phyloP scores from a whole-genome alignment of 2,113 vertebrate species.

The Martes martes region DNA sequence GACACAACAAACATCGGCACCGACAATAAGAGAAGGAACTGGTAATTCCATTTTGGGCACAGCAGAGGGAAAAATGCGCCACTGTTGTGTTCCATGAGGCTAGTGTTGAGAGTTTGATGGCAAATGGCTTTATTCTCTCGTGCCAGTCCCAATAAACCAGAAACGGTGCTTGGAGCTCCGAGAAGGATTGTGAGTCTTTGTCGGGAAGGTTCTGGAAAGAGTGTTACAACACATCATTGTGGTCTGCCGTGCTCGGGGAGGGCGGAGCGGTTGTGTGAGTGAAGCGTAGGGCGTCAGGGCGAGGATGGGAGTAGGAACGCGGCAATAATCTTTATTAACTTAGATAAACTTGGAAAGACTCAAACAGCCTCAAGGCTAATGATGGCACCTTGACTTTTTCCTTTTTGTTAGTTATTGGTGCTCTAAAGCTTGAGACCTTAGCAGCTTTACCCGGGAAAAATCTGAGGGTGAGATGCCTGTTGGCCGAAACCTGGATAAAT shows the following conservation, averaged over 20 bases:
- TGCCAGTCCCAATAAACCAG: neutral
- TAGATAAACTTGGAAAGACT: neutral
- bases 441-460: neutral
- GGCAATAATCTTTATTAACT: neutral
- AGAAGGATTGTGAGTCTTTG: neutral
- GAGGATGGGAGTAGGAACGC: fast-evolving
- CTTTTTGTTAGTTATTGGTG: neutral
- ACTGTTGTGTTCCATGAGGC: neutral
- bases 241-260: neutral
- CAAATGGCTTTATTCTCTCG: neutral
- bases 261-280: neutral
- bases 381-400: no score
- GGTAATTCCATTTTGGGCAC: neutral
- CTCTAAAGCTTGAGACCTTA: neutral
- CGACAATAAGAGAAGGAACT: neutral
- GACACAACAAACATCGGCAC: neutral
- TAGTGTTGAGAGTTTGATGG: neutral
- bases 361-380: neutral
- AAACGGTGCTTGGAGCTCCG: neutral
- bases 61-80: neutral
- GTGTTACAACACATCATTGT: neutral
- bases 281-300: neutral
- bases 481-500: neutral
- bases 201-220: neutral
- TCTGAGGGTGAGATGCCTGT: neutral